Conservation (phyloP, 2,888 invertebrate genomes). For the Lepidocyrtoides sp. region DNA sequence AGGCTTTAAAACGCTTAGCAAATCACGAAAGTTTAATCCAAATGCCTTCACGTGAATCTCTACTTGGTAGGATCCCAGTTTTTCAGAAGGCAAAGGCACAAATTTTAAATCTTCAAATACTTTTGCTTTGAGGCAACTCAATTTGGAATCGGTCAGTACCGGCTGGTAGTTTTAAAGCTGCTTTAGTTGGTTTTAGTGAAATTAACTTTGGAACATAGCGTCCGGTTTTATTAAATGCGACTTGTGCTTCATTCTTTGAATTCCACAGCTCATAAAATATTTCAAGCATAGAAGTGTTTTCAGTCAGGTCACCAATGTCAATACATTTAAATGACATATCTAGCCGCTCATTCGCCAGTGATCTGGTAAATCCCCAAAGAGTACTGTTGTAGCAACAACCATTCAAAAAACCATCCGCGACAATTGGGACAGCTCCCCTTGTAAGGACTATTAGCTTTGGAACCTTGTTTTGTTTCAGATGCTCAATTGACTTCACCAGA, state of each 20-base stretch:
- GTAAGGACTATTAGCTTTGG: not conserved
- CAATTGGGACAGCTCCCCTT: slow-evolving; percentile 2
- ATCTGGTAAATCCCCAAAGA: slow-evolving; percentile 42
- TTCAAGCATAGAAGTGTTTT: not conserved
- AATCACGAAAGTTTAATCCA: slow-evolving; percentile 72
- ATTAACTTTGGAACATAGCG: slow-evolving; percentile 23
- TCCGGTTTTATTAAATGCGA: not conserved
- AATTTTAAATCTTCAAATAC: slow-evolving; percentile 12
- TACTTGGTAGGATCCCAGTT: too few species aligned
- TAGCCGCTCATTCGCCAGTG: slow-evolving; percentile 61
- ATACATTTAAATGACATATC: not conserved
- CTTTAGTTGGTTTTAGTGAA: too few species aligned
- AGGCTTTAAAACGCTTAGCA: slow-evolving; percentile 70
- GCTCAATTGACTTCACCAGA: not conserved
- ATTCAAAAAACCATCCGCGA: too few species aligned
- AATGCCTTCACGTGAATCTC: slow-evolving; percentile 73
- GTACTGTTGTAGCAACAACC: too few species aligned
- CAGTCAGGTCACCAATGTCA: not conserved
- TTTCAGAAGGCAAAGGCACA: not conserved
- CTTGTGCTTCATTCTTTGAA: not conserved
- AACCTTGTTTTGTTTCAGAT: too few species aligned
- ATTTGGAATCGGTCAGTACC: slow-evolving; percentile 44
- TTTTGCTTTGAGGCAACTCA: slow-evolving; percentile 5
- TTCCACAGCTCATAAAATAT: slow-evolving; percentile 21
- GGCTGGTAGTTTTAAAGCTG: not conserved